Conservation (phyloP, 1,140 invertebrate species). For the Solen grandis region DNA sequence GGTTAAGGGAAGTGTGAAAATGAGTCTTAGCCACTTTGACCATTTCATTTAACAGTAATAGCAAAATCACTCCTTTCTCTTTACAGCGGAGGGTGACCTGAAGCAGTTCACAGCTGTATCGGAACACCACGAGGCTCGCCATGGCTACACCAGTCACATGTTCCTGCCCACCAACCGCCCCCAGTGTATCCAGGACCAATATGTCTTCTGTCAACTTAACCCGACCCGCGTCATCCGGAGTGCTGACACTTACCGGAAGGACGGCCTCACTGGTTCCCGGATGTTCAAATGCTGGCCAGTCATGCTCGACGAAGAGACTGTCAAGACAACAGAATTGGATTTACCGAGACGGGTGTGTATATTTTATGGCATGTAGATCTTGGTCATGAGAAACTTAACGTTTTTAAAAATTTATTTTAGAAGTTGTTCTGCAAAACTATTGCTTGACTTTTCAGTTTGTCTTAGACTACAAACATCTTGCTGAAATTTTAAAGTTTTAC, state of each 20-base stretch:
- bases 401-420: too few species aligned
- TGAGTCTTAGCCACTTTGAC: too few species aligned
- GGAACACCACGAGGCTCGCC: conserved; percentile 69
- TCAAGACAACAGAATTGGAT: conserved; percentile 68
- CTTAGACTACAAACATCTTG: too few species aligned
- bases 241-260: conserved; percentile 72
- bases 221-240: conserved; percentile 66
- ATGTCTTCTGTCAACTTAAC: conserved; percentile 68
- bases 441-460: too few species aligned
- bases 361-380: too few species aligned
- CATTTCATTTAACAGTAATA: too few species aligned
- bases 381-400: too few species aligned
- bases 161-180: conserved; percentile 70
- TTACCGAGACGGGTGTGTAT: conserved; percentile 62
- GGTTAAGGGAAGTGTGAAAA: too few species aligned
- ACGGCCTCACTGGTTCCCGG: conserved; percentile 68
- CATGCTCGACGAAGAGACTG: conserved; percentile 65
- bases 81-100: conserved; percentile 74
- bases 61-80: too few species aligned
- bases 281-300: conserved; percentile 77
- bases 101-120: conserved; percentile 65
- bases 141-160: conserved; percentile 71
- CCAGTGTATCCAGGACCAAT: conserved; percentile 70
- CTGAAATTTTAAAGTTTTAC: too few species aligned
- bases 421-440: too few species aligned